Percentiles rank a stretch among this genome's conserved stretches.
These are phyloP conservation scores for Ganaspis brasiliensis DNA, from an alignment of 2,888 invertebrate genomes.

Conservation along the genomic window DNA sequence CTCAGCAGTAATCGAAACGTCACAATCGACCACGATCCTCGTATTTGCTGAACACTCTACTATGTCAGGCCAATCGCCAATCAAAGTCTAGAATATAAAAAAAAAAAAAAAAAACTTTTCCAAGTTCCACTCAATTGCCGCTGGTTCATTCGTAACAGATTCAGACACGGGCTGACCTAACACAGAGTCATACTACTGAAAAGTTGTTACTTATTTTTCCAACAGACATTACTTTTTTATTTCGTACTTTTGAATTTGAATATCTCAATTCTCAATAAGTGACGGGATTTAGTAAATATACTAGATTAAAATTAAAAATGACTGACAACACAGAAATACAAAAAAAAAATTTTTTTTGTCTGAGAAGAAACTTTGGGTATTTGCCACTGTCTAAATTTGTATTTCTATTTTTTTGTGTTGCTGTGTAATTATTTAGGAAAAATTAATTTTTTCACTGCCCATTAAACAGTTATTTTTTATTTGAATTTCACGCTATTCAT, in stretches of 20 bases:
- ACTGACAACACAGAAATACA: too few species aligned
- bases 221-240: neutral
- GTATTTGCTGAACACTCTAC: conserved; percentile 22
- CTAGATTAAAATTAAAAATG: neutral
- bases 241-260: neutral
- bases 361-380: too few species aligned
- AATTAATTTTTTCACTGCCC: neutral
- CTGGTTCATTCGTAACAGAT: conserved; percentile 11
- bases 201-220: conserved; percentile 20
- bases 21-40: conserved; percentile 17
- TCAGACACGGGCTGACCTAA: conserved; percentile 1
- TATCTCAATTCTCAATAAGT: too few species aligned
- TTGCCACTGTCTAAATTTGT: too few species aligned
- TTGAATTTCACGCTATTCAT: too few species aligned
- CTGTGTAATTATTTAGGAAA: too few species aligned
- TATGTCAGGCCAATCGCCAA: conserved; percentile 34
- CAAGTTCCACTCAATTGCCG: conserved; percentile 14
- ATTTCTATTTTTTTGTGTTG: too few species aligned
- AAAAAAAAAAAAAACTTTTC: conserved; percentile 29
- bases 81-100: neutral
- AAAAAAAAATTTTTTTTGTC: too few species aligned
- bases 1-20: conserved; percentile 29
- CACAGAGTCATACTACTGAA: conserved; percentile 8
- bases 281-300: neutral
- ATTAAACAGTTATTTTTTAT: neutral